Base-by-base conservation (phyloP, 2,113 vertebrate species). In the Morone chrysops region DNA sequence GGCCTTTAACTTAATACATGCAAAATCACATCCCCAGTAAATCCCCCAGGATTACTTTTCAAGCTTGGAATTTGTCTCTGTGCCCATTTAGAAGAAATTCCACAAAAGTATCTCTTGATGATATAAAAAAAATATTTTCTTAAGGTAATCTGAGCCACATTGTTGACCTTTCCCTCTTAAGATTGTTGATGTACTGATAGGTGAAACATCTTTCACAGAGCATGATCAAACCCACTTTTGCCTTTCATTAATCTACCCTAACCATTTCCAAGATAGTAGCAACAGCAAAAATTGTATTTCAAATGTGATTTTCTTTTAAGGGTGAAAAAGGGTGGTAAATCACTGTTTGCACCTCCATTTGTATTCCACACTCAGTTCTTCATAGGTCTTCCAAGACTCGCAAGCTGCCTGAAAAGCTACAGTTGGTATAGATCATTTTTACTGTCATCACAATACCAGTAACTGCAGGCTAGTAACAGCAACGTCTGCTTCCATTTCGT, bases 341-440 rank as follows among this genome's bases (percentile, higher is more conserved):
- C 41, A 40, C 9, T 25, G 54, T 62, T 70, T 78, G 53, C 17
- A 2, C 60, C 56, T 76, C 51, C 22, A n/a, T 56, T 67, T 69
- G 47, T 76, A 56, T 47, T 57, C 43, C 53, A 41, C 60, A 65
- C 73, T 83, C 57, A 75, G 48, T 63, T 47, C 79, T 82, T 85
- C 45, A 73, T 69, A 63, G 2, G 75, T 78, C 83, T 80, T 80
- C 43, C 20, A 84, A 84, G 86, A 70, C 74, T 75, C 69, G 74
- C 80, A 84, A 85, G 63, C 80, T 80, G 77, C 85, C 83, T 81
- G 69, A 73, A 83, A 84, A 86, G 83, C 69, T 85, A 62, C 76
- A 80, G 82, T 66, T 67, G 47, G 60, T 69, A 85, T 88, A 87
- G 38, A 87, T 90, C 73, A 90, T 80, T 87, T 89, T 87, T 83